phyloP scores from a whole-genome alignment of 37 sponge, comb jelly and placozoan species.

The Aplysina aerophoba region DNA sequence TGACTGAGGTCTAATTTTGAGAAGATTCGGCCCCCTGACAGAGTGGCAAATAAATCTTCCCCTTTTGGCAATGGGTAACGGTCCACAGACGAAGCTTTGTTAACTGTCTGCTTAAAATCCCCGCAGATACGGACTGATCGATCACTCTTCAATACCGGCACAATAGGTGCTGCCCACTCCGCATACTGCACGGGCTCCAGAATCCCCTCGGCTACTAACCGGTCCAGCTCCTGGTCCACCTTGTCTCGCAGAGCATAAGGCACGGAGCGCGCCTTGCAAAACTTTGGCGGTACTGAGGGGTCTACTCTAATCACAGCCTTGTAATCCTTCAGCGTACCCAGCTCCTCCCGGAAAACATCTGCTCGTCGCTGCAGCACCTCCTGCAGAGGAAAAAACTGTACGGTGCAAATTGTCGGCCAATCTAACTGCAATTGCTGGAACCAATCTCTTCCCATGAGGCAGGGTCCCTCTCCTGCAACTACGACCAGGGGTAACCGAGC shows the following conservation, averaged over 20 bases:
- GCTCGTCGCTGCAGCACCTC: too few species aligned
- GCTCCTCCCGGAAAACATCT: background rate
- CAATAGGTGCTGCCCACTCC: constrained; percentile 22
- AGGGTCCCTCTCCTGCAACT: background rate
- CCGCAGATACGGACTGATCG: too few species aligned
- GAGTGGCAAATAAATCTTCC: too few species aligned
- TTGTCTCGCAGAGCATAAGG: constrained; percentile 22
- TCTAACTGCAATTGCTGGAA: background rate
- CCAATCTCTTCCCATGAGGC: constrained; percentile 13
- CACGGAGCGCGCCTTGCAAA: constrained; percentile 26
- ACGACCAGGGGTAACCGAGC: background rate
- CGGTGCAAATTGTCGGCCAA: background rate
- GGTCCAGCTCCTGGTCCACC: background rate
- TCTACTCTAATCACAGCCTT: background rate
- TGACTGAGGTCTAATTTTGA: too few species aligned
- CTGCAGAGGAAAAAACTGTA: too few species aligned
- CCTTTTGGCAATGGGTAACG: too few species aligned
- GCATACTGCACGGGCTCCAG: background rate
- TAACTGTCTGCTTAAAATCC: too few species aligned
- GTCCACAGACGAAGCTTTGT: too few species aligned
- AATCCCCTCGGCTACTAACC: background rate
- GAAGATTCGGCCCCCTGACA: too few species aligned
- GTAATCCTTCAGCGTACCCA: background rate
- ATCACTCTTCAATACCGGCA: background rate
- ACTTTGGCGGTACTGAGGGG: background rate